These are phyloP conservation scores for Diachasmimorpha longicaudata DNA, from an alignment of 1,140 invertebrate genomes.

Conservation along the genomic window DNA sequence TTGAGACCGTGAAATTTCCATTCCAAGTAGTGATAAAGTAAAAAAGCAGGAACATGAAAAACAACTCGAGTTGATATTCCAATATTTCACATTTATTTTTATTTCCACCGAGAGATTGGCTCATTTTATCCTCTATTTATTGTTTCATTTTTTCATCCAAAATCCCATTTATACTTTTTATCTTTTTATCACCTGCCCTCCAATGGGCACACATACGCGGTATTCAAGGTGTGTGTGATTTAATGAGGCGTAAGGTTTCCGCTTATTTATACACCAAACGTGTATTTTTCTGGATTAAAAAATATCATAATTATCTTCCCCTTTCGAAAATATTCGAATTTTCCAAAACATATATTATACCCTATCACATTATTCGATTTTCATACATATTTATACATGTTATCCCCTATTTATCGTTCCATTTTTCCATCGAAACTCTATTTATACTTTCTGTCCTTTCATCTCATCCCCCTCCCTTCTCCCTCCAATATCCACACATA, in stretches of 20 bases:
- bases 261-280: constrained; percentile 61
- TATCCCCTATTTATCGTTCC: too few relatives aligned
- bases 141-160: background rate
- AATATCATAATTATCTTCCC: background rate
- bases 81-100: background rate
- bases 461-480: constrained; percentile 13
- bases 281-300: constrained; percentile 29
- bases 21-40: background rate
- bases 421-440: too few relatives aligned
- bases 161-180: constrained; percentile 1
- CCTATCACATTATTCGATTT: too few relatives aligned
- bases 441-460: too few relatives aligned
- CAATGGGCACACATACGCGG: constrained; percentile 35
- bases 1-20: too few relatives aligned
- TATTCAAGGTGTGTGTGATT: constrained; percentile 49
- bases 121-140: background rate
- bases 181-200: constrained; percentile 9
- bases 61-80: background rate
- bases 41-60: background rate
- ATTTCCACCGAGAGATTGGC: background rate
- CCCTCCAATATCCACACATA: constrained; percentile 28
- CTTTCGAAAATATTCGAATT: too few relatives aligned
- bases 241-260: constrained; percentile 48
- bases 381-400: too few relatives aligned
- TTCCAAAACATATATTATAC: too few relatives aligned